phyloP scores from a whole-genome alignment of 2,797 vertebrate species.

The Gouania willdenowi region DNA sequence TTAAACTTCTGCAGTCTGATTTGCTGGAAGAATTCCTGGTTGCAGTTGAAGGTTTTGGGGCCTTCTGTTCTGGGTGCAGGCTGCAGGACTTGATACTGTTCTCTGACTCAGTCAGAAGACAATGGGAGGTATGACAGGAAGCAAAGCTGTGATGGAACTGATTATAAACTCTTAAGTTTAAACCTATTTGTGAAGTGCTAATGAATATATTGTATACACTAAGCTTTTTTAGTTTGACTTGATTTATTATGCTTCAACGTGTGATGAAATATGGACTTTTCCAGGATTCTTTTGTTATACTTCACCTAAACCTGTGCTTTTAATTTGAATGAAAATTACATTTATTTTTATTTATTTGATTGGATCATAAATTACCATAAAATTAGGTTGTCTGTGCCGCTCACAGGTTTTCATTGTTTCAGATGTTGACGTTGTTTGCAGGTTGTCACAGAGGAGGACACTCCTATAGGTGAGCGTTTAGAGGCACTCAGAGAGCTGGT shows the following conservation, averaged over 20 bases:
- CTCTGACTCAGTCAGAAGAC: conserved; percentile 67
- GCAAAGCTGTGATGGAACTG: background rate
- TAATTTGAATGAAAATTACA: too few species aligned
- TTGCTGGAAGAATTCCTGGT: conserved; percentile 81
- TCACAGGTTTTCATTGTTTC: conserved; percentile 1
- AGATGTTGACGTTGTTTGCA: conserved; percentile 13
- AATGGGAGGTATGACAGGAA: conserved; percentile 84
- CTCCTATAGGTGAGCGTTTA: conserved; percentile 39
- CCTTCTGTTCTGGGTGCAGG: conserved; percentile 63
- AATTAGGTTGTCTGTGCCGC: too few species aligned
- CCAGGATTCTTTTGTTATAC: too few species aligned
- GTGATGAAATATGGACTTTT: too few species aligned
- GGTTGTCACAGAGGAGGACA: conserved; percentile 27
- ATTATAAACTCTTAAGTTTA: too few species aligned
- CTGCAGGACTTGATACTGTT: conserved; percentile 71
- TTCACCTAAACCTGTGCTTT: too few species aligned
- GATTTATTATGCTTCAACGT: too few species aligned
- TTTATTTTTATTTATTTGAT: too few species aligned
- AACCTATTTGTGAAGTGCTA: too few species aligned
- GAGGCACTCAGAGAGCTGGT: conserved; percentile 37
- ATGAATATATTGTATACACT: too few species aligned
- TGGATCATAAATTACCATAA: too few species aligned
- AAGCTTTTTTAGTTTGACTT: too few species aligned
- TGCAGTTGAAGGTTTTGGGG: conserved; percentile 76
- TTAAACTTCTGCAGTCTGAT: conserved; percentile 71